Base-by-base conservation (phyloP, 2,888 invertebrate species). In the Chirona hameri region DNA sequence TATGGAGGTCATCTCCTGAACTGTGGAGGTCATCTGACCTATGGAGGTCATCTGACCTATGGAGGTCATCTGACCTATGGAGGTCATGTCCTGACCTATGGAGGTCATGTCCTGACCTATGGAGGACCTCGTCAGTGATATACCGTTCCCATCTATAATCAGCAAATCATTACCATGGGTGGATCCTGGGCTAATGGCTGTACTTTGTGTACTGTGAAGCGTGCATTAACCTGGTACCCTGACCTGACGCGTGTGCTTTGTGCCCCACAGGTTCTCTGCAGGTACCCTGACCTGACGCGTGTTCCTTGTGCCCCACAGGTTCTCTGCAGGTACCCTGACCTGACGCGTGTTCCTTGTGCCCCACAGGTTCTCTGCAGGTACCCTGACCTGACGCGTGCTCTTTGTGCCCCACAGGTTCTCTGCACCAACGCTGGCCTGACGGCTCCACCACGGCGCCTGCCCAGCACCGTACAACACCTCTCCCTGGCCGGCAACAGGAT, bases 401-500 rank as follows among this genome's bases (percentile, higher is more conserved):
- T 65, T 14, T 27, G n/a, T 65, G 18, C 69, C 18, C 69, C 29
- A 14, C 69, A 69, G 69, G 31, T 69, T 3, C 69, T 69, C 29
- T 69, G 69, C 18, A 69, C 18, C 27, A 18, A 69, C 31, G 31
- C 69, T 15, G 69, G 69, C 2, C 69, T 69, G 31, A 91, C 92
- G 84, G 93, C 93, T 87, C 94, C 95, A 85, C 95, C 95, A 81
- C 72, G 46, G 15, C 91, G 91, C 85, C 90, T 97, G 86, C 94
- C 95, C 39, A 88, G 92, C 46, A 92, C 93, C 83, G 93, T 96
- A 86, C 94, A 94, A 88, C 95, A 96, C 88, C 90, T 96, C 84
- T 94, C 96, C 1, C 89, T 97, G 85, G 94, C 95, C 76, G 93
- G 95, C 87, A 96, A 96, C 88, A 92, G 94, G 88, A 93, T 97